These are phyloP conservation scores for Bibio marci DNA, from an alignment of 2,888 invertebrate genomes.

Conservation along the genomic window DNA sequence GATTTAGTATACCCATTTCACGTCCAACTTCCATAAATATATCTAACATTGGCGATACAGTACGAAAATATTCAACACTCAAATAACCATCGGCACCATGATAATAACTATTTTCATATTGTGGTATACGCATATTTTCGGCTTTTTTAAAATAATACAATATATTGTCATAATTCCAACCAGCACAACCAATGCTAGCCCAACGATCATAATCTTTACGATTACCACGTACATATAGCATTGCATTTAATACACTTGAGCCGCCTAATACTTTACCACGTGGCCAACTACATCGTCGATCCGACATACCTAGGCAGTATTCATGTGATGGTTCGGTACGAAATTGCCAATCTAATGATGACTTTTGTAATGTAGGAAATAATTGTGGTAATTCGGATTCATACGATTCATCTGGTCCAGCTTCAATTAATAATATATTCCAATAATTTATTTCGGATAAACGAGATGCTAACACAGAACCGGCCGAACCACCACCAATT, in stretches of 20 bases:
- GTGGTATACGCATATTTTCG: constrained; percentile 56
- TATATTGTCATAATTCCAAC: constrained; percentile 63
- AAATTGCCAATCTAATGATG: constrained; percentile 68
- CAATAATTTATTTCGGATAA: constrained; percentile 56
- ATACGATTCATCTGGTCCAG: constrained; percentile 56
- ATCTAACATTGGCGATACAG: constrained; percentile 47
- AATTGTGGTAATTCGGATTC: constrained; percentile 54
- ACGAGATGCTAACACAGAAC: constrained; percentile 60
- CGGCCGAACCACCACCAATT: constrained; percentile 69
- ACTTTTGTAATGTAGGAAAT: constrained; percentile 53
- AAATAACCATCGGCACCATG: constrained; percentile 58
- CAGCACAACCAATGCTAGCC: constrained; percentile 52
- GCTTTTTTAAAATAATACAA: constrained; percentile 64
- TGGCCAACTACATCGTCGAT: constrained; percentile 52
- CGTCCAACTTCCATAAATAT: constrained; percentile 51
- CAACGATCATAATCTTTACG: constrained; percentile 72
- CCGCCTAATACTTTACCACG: constrained; percentile 67
- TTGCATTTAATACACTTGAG: constrained; percentile 71
- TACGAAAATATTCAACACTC: constrained; percentile 52
- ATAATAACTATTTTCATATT: constrained; percentile 37
- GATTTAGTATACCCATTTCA: constrained; percentile 45
- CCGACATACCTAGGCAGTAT: constrained; percentile 51
- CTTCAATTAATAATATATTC: constrained; percentile 61
- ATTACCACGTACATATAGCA: constrained; percentile 77
- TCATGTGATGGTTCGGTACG: constrained; percentile 50